These are phyloP conservation scores for Mesoclemmys tuberculata DNA, from an alignment of 2,113 vertebrate genomes.

Conservation along the genomic window DNA sequence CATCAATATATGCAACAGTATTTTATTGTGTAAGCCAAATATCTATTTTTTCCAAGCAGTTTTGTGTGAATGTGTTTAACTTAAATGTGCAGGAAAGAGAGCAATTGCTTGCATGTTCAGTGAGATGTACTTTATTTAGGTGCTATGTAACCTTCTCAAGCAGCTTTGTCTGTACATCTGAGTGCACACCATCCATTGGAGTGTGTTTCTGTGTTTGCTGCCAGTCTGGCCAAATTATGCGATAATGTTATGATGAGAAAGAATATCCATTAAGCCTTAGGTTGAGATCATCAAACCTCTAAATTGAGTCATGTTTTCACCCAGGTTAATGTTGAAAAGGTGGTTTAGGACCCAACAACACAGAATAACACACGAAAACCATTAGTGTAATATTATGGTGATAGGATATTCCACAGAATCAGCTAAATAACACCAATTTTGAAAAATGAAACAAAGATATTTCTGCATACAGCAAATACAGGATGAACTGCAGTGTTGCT, in stretches of 20 bases:
- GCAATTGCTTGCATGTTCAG: background rate
- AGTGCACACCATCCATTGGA: background rate
- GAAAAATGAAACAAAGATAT: background rate
- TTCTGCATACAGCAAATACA: background rate
- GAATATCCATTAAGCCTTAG: background rate
- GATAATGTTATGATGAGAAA: background rate
- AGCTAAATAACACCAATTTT: background rate
- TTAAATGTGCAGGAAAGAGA: background rate
- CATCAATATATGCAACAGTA: background rate
- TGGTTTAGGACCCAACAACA: background rate
- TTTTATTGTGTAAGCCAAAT: background rate
- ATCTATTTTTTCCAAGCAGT: background rate
- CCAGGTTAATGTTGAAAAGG: background rate
- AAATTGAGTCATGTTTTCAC: background rate
- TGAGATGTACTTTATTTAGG: background rate
- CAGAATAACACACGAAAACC: background rate
- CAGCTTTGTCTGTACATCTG: fast-evolving
- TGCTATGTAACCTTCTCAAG: background rate
- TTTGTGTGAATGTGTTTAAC: background rate
- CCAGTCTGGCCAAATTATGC: background rate
- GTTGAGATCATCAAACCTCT: background rate
- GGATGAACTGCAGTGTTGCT: background rate
- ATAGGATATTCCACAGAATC: fast-evolving
- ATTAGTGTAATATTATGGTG: background rate
- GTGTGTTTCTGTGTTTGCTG: background rate